These are phyloP conservation scores for Brachionus rotundiformis DNA, from an alignment of 1,140 invertebrate genomes.

Conservation along the genomic window DNA sequence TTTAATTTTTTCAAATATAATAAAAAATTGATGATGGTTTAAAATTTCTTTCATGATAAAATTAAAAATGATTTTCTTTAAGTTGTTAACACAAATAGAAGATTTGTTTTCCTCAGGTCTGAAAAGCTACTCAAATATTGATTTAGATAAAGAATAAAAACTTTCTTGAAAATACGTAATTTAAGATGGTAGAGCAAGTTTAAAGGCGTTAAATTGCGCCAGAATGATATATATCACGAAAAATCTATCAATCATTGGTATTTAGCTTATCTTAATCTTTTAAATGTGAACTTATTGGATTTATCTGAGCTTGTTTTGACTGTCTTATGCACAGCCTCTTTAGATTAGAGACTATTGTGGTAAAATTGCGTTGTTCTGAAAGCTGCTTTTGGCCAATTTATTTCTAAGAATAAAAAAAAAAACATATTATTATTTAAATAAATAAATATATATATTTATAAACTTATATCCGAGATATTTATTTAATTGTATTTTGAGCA, in stretches of 20 bases:
- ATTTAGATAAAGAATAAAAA: not conserved
- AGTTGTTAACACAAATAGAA: no score
- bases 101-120: not conserved
- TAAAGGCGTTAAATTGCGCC: not conserved
- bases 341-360: not conserved
- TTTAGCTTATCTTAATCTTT: not conserved
- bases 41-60: not conserved
- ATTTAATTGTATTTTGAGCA: not conserved
- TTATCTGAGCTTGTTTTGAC: not conserved
- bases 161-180: no score
- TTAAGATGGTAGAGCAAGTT: not conserved
- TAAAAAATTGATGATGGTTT: not conserved
- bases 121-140: not conserved
- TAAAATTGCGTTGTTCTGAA: not conserved
- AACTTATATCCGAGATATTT: not conserved
- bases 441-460: not conserved
- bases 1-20: slow-evolving; percentile 10
- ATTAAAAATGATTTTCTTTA: no score
- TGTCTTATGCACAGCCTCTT: not conserved
- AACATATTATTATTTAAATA: not conserved
- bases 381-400: not conserved
- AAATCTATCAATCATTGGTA: not conserved
- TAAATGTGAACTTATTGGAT: not conserved
- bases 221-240: not conserved
- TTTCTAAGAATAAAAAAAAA: not conserved